Evolutionary conservation across 2,113 vertebrate species (phyloP), one percentile per base, ranked within the genome.

Genomic region (Phylloscopus trochilus): DNA sequence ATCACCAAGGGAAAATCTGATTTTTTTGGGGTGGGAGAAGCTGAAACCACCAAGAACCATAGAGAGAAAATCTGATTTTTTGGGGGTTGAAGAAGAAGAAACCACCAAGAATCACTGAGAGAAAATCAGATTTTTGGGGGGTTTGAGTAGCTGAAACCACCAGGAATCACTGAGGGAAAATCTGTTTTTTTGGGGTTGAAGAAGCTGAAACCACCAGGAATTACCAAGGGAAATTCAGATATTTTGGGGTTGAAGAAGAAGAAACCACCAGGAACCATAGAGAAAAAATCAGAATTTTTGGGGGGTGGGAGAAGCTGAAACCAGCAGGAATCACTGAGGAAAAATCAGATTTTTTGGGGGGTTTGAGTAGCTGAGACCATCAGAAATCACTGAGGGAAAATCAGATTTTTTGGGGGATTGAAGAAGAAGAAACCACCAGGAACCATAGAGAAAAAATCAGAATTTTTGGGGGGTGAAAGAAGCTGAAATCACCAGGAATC

Each of bases 311-410:
- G 51, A 44, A 79, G 83, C 83, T 82, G 56, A 93, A 92, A 87
- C 60, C 73, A 76, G 44, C 79, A 88, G 96, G 95, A 81, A 96
- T 91, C 66, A 17, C 5, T 39, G 39, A 39, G 39, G 39, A 11
- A 11, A 39, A 11, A 39, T 39, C 39, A 39, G 92, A 30, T 90
- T 97, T 90, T 90, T 90, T 15, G 59, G 56, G 70, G 66, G n/a
- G 55, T n/a, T n/a, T n/a, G 41, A 41, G 51, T 17, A 74, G 79
- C 83, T 83, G 66, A 91, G 92, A 89, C 62, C 75, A 81, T 43
- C 79, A 89, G 95, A 95, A 94, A 96, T 87, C 77, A 67, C 33
- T 23, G 74, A 41, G 9, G 70, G 43, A 35, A 89, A 95, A 95
- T 93, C 93, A 90, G 53, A 68, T 49, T 49, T 35, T 68, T 27